Base-by-base conservation (phyloP, 2,888 invertebrate species). In the Peribatodes rhomboidaria region DNA sequence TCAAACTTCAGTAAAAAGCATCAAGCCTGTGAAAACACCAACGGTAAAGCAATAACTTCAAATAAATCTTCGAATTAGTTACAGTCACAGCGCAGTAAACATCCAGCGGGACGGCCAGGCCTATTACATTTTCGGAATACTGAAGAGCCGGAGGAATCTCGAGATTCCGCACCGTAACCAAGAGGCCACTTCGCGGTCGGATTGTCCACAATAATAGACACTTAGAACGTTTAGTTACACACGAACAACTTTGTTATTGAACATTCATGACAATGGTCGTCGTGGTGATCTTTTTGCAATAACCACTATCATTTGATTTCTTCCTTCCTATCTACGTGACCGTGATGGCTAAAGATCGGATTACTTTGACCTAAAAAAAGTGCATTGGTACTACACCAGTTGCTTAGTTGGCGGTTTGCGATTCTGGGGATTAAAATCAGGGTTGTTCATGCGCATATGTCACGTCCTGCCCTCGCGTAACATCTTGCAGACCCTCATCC, bases 401-500 rank as follows among this genome's bases (percentile, higher is more conserved):
- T 49, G 42, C 20, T 20, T 11, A 41, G 1, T 42, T 46, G 27
- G 27, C 18, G 27, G n/a, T 9, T 13, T 64, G 54, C n/a, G 44
- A 42, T 46, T 82, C 84, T 86, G 81, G 86, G 84, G 82, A 67
- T 68, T 66, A 67, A 80, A 86, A 86, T 85, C 85, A 76, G 68
- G 79, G 73, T 76, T 58, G 2, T 14, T 27, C 13, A 35, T 31
- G 13, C 35, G 35, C 88, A 86, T 82, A 89, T 88, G 89, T 83
- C 80, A 77, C 69, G 70, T 71, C 77, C 74, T 68, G 68, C 50
- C 16, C 11, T 27, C 67, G 74, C 70, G 56, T 64, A 73, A 74
- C 73, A 82, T 84, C 80, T 85, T 81, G 83, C 78, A 74, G 62
- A 74, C 89, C 91, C 89, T 87, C 88, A 88, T 87, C 85, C 81